Conservation (phyloP, 2,888 invertebrate species). For the Pinctada fucata region DNA sequence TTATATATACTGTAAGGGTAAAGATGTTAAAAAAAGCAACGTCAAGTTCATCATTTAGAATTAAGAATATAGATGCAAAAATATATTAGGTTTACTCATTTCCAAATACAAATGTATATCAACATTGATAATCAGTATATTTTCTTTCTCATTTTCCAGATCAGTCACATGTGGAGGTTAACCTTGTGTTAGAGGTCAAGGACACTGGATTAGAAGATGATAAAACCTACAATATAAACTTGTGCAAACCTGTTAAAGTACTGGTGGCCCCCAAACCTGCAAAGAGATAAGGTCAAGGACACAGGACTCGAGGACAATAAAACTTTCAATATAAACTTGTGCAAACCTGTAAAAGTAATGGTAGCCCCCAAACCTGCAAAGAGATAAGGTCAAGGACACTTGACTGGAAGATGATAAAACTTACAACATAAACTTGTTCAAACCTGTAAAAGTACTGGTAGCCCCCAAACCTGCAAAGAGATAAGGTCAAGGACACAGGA, state of each 20-base stretch:
- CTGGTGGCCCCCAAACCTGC: slow-evolving; percentile 61
- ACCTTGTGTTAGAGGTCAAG: slow-evolving; percentile 55
- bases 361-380: slow-evolving; percentile 62
- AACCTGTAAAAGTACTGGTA: slow-evolving; percentile 66
- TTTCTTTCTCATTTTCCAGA: slow-evolving; percentile 55
- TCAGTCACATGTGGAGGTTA: slow-evolving; percentile 64
- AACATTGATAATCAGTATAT: neutral
- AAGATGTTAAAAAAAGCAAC: too few species aligned
- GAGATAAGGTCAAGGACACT: slow-evolving; percentile 46
- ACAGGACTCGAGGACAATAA: slow-evolving; percentile 19
- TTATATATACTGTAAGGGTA: too few species aligned
- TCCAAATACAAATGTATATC: too few species aligned
- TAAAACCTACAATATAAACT: slow-evolving; percentile 52
- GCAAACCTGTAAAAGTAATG: slow-evolving; percentile 67
- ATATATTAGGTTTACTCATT: too few species aligned
- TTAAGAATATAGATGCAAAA: too few species aligned
- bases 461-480: slow-evolving; percentile 61
- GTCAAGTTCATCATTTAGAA: too few species aligned
- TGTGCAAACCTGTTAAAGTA: slow-evolving; percentile 68
- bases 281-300: slow-evolving; percentile 53
- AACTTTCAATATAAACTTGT: slow-evolving; percentile 57
- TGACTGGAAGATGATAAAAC: slow-evolving; percentile 30
- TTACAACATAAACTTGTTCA: slow-evolving; percentile 60
- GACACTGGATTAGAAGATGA: slow-evolving; percentile 19
- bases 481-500: slow-evolving; percentile 37